Percentiles rank a stretch among this genome's conserved stretches.
Conservation (phyloP, 30 jellyfish, hydroid and myxozoan species). For the Hydractinia echinata region DNA sequence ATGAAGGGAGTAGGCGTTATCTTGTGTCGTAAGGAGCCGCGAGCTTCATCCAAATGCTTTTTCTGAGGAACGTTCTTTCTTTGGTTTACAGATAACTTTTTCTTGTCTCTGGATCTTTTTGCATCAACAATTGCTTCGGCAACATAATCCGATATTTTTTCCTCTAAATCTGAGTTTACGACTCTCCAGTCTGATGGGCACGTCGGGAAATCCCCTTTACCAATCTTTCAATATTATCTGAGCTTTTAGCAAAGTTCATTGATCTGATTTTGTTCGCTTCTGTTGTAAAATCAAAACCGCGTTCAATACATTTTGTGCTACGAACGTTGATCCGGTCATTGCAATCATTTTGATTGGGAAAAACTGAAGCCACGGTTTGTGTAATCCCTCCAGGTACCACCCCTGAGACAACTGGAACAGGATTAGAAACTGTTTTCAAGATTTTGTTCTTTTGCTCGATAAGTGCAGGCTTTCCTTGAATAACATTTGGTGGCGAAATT, state of each 20-base stretch:
- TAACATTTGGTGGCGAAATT: too few species aligned
- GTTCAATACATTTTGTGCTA: too few species aligned
- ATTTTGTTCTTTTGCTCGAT: too few species aligned
- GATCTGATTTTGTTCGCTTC: background rate
- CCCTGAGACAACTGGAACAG: too few species aligned
- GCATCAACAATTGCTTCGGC: constrained; percentile 39
- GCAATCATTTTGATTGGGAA: too few species aligned
- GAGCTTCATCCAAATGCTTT: background rate
- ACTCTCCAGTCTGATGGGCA: constrained; percentile 22
- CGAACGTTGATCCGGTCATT: too few species aligned
- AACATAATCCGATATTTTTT: constrained; percentile 22
- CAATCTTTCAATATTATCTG: constrained; percentile 27
- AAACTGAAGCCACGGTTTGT: too few species aligned
- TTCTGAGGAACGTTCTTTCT: background rate
- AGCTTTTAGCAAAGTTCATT: constrained; percentile 9
- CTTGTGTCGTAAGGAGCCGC: background rate
- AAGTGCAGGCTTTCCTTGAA: too few species aligned
- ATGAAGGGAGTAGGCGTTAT: too few species aligned
- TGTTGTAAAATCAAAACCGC: background rate
- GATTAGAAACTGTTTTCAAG: too few species aligned
- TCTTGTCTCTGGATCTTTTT: background rate
- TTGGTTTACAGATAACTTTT: background rate
- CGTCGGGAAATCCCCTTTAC: constrained; percentile 32
- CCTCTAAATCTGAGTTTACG: constrained; percentile 19
- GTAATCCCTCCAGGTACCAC: too few species aligned